Evolutionary conservation across 2,888 invertebrate genomes (phyloP).

Genomic region (Osmoderma eremita): DNA sequence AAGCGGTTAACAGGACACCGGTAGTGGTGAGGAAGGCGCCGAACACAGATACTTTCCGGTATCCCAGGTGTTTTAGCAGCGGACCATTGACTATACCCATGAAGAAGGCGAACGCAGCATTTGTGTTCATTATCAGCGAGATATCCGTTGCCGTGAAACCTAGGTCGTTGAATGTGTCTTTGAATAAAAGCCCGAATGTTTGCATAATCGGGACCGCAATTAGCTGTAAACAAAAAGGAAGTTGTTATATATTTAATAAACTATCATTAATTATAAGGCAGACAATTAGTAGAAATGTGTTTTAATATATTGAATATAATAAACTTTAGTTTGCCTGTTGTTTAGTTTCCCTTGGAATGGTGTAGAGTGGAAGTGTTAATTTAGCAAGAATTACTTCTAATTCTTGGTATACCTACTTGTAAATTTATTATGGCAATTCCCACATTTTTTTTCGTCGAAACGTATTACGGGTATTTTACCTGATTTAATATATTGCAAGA

Average conservation of each 20-base stretch:
- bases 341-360: no score
- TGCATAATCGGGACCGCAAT: constrained; percentile 65
- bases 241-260: not conserved
- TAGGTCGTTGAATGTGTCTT: constrained; percentile 69
- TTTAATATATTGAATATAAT: no score
- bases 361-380: no score
- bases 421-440: no score
- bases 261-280: not conserved
- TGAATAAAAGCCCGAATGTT: constrained; percentile 74
- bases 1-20: constrained; percentile 71
- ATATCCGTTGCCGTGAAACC: constrained; percentile 71
- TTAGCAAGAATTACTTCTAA: no score
- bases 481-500: no score
- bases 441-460: no score
- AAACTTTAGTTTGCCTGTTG: no score
- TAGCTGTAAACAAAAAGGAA: constrained; percentile 52
- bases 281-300: not conserved
- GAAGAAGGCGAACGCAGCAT: constrained; percentile 75
- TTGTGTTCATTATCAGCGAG: constrained; percentile 72
- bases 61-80: constrained; percentile 70
- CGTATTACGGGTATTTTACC: no score
- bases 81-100: constrained; percentile 74
- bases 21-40: constrained; percentile 68
- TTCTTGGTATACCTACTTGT: no score
- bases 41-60: constrained; percentile 71